A percentile compares a stretch with the other conserved stretches of the same genome.
These are phyloP conservation scores for Laterallus jamaicensis DNA, from an alignment of 2,113 vertebrate species.

Conservation along the genomic window DNA sequence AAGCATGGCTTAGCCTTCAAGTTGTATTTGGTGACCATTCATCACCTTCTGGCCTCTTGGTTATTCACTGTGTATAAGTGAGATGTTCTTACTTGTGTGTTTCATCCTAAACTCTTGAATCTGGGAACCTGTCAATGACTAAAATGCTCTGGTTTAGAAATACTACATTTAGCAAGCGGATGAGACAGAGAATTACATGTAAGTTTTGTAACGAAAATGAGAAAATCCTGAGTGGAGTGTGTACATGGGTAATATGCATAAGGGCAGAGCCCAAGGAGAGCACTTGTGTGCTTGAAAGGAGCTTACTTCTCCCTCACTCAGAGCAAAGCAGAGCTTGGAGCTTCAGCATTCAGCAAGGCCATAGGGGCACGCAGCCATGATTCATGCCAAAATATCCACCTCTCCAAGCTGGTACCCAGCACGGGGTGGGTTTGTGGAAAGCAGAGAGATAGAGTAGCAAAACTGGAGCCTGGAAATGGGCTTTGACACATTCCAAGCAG, in stretches of 20 bases:
- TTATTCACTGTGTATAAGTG: neutral
- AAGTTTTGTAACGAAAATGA: neutral
- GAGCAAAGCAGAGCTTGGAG: neutral
- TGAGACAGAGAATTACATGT: neutral
- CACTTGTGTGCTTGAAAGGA: neutral
- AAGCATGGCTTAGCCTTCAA: neutral
- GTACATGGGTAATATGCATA: neutral
- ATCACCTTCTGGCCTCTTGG: neutral
- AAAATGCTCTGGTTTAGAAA: neutral
- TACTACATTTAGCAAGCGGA: accelerated
- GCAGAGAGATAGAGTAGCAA: neutral
- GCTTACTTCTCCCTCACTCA: neutral
- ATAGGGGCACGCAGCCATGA: accelerated
- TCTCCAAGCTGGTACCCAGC: neutral
- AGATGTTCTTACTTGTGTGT: neutral
- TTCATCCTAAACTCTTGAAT: neutral
- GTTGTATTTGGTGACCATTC: neutral
- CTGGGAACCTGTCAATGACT: neutral
- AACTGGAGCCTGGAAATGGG: neutral
- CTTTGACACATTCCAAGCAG: neutral
- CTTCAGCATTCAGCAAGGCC: neutral
- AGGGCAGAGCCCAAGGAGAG: neutral
- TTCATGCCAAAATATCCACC: accelerated
- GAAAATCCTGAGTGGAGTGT: neutral
- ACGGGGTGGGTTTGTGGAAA: neutral